Base-by-base conservation (phyloP, 2,113 vertebrate genomes). In the Cryptoleucopteryx plumbea region DNA sequence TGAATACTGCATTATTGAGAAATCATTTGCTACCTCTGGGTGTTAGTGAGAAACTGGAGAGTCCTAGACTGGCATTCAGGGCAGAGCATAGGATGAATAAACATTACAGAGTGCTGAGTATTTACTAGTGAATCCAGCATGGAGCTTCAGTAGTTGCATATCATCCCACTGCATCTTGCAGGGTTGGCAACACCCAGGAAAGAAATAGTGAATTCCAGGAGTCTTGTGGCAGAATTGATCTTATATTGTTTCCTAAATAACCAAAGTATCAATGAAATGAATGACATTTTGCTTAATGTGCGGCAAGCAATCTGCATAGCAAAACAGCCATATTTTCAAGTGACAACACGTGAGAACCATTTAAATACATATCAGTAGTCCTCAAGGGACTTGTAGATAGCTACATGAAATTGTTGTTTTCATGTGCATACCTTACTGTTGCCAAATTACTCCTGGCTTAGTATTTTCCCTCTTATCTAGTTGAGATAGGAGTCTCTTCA, bases 1-100 rank as follows among this genome's bases (percentile, higher is more conserved):
- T 94, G 95, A 96, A 92, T 27, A 31, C 92, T 95, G 56, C 70
- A 38, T 96, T 94, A 88, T 62, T 94, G 96, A 96, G 94, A 97
- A 97, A 93, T 94, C 27, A 36, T 93, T 83, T 3, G 50, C 83
- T 95, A 95, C 80, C 92, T 96, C 56, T 97, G 93, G 95, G 89
- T 90, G 87, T 93, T 97, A 66, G 80, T 72, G 82, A 43, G 65
- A 83, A 95, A 71, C 89, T 88, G 65, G 86, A 89, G 89, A 90
- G 95, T 90, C 82, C 40, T 88, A 86, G 79, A 83, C 91, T 88
- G 67, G 80, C 65, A 81, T 92, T 87, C 94, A 86, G 96, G 81
- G 94, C 80, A 82, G 53, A 88, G 68, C 91, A 71, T 5, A 86
- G 93, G 89, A 90, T 96, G 95, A 95, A 94, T 80, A 95, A 96